Evolutionary conservation across 37 sponge, comb jelly and placozoan genomes (phyloP), one percentile per base, ranked within the genome.

Genomic region (Bolinopsis microptera): DNA sequence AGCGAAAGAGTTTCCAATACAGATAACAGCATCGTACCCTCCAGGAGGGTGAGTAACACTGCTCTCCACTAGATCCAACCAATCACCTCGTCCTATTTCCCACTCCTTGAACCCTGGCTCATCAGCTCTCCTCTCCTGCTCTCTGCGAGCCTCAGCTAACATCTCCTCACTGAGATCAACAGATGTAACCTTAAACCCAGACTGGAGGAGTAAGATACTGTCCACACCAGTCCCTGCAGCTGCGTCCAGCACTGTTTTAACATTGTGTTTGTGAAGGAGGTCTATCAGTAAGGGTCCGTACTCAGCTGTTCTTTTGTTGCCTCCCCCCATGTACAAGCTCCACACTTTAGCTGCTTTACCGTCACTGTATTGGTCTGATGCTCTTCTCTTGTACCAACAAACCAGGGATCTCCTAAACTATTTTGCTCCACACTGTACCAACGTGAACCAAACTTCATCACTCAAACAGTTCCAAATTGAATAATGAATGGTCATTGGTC

Each of bases 221-320:
- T 94, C 94, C 38, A 94, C 92, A 8, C 94, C 94, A 38, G 94
- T 94, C 3, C 94, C 94, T n/a, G 77, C 76, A 9, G 94, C 94
- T 32, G 92, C 94, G 34, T 94, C 94, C 38, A 94, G 80, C 1
- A 94, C 94, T 40, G 76, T 75, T 8, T 38, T 1, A 0, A 68
- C 83, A 18, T 38, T 67, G 22, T 92, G 70, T 31, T 67, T 27
- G 8, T 38, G 35, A 23, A 94, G 74, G 24, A 94, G 37, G 0
- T 94, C 94, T 18, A 26, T 22, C 9, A 94, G 69, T 3, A 24
- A 22, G 3, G 35, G 9, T 9, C 94, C 34, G 30, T 94, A 94
- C 70, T 39, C 38, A 1, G 68, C 24, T 26, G 92, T 92, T 8
- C 94, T 34, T 23, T 32, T 67, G n/a, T 26, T n/a, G 0, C 68